Evolutionary conservation across 2,113 vertebrate genomes (phyloP).

Genomic region (Sinocyclocheilus anophthalmus): DNA sequence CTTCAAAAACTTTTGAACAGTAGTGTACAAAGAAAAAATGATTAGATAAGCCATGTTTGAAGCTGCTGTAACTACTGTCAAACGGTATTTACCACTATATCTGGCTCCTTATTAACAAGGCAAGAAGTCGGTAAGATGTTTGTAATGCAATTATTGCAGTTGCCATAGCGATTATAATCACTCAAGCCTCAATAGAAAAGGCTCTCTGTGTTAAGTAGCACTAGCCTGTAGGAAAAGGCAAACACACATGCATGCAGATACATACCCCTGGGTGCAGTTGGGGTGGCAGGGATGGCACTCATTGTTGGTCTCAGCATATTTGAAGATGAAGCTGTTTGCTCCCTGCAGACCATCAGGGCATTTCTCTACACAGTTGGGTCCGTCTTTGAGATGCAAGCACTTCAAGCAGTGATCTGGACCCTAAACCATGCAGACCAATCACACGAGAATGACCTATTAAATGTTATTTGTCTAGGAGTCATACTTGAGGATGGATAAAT

Average conservation of each 20-base stretch:
- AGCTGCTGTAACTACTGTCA: not conserved
- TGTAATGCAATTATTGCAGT: not conserved
- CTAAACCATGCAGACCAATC: slow-evolving; percentile 66
- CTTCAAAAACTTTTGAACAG: no score
- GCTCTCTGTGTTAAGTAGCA: not conserved
- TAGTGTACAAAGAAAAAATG: not conserved
- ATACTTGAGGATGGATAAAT: not conserved
- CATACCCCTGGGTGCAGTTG: slow-evolving; percentile 97
- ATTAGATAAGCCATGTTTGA: not conserved
- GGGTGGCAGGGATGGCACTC: slow-evolving; percentile 94
- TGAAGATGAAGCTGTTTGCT: slow-evolving; percentile 95
- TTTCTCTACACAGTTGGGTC: slow-evolving; percentile 96
- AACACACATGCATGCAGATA: not conserved
- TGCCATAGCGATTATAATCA: not conserved
- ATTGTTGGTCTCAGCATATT: slow-evolving; percentile 91
- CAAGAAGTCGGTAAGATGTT: not conserved
- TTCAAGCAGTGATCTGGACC: slow-evolving; percentile 92
- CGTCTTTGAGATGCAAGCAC: slow-evolving; percentile 95
- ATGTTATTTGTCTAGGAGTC: not conserved
- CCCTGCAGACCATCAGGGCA: slow-evolving; percentile 94
- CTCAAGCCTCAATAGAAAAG: not conserved
- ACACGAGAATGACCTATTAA: not conserved
- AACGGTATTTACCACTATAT: not conserved
- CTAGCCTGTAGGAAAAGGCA: not conserved
- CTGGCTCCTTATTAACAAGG: not conserved